Conservation (phyloP, 2,797 vertebrate species). For the Spatula clypeata region DNA sequence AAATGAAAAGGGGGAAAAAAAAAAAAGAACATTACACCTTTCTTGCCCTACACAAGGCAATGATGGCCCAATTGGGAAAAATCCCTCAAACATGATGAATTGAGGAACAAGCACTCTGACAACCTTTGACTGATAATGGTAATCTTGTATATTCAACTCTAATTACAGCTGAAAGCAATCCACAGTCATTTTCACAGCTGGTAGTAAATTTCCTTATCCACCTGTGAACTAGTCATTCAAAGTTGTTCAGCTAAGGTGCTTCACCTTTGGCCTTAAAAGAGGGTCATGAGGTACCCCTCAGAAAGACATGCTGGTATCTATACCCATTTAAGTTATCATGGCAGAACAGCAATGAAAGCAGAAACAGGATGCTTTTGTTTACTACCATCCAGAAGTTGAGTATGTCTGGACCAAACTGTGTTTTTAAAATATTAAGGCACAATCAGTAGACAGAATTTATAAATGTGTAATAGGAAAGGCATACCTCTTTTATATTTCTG, state of each 20-base stretch:
- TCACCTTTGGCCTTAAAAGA: neutral
- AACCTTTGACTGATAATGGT: neutral
- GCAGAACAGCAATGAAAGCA: neutral
- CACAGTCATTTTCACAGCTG: neutral
- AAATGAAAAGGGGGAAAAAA: rapidly evolving
- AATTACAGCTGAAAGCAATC: slow-evolving; percentile 5
- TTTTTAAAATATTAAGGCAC: neutral
- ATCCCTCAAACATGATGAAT: neutral
- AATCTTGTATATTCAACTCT: neutral
- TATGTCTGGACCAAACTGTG: neutral
- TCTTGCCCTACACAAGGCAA: neutral
- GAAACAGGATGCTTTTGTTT: neutral
- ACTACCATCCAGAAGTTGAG: neutral
- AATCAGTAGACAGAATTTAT: neutral
- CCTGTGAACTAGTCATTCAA: neutral
- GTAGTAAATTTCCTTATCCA: neutral
- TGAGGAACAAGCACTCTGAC: neutral
- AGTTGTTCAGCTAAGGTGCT: neutral
- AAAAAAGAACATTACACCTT: rapidly evolving
- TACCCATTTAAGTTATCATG: neutral
- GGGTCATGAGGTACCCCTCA: neutral
- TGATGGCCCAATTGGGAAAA: neutral
- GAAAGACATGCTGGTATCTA: neutral
- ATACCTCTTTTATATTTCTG: neutral
- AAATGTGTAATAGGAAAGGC: neutral